Evolutionary conservation across 2,113 vertebrate species (phyloP).

Genomic region (Geococcyx californianus): DNA sequence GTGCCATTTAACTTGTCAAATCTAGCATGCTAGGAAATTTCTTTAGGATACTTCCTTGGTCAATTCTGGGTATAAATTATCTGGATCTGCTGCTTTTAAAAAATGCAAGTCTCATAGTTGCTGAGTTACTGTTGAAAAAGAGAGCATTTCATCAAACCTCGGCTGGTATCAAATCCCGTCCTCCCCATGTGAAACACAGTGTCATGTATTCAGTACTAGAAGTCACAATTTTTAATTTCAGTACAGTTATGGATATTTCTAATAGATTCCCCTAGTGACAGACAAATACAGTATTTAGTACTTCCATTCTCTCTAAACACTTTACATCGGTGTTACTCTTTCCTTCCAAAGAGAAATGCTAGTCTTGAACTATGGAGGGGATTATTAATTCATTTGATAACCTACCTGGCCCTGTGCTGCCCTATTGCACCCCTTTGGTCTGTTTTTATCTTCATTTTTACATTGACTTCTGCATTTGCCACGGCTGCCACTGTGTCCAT

Average conservation of each 20-base stretch:
- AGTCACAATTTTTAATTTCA: not conserved
- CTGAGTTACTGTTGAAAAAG: not conserved
- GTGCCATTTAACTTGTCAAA: not conserved
- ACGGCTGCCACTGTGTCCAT: fast-evolving
- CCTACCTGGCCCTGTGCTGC: not conserved
- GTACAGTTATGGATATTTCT: not conserved
- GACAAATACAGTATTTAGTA: not conserved
- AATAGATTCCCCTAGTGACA: not conserved
- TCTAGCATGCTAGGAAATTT: not conserved
- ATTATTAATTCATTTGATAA: not conserved
- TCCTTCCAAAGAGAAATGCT: not conserved
- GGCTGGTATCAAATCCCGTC: not conserved
- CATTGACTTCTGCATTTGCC: not conserved
- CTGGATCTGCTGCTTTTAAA: not conserved
- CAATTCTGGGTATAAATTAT: not conserved
- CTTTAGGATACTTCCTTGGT: not conserved
- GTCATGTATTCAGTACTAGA: not conserved
- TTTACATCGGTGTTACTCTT: not conserved
- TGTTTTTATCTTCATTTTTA: not conserved
- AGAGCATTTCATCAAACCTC: not conserved
- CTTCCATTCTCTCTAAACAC: not conserved
- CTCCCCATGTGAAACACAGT: not conserved
- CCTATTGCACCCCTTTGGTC: not conserved
- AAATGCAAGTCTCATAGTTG: not conserved
- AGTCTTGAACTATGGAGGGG: not conserved